Percentiles rank a stretch among this genome's conserved stretches.
phyloP scores from a whole-genome alignment of 2,113 vertebrate genomes.

The Ciconia boyciana region DNA sequence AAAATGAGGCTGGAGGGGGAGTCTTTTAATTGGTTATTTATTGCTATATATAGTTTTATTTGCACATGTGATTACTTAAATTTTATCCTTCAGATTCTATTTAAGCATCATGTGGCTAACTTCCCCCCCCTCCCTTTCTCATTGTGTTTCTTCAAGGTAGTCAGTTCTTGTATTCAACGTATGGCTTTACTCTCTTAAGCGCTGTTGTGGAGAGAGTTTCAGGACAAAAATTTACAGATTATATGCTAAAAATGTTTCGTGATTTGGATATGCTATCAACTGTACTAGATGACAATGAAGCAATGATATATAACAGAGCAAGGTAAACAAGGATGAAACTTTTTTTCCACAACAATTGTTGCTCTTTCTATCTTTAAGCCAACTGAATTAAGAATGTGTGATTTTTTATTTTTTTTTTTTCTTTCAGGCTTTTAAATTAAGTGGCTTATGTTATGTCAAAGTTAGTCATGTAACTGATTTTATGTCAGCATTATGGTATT shows the following conservation, averaged over 20 bases:
- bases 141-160: conserved; percentile 76
- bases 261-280: conserved; percentile 93
- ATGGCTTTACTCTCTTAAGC: conserved; percentile 91
- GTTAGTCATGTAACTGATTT: background rate
- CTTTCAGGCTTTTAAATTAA: background rate
- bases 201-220: conserved; percentile 90
- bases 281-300: conserved; percentile 89
- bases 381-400: background rate
- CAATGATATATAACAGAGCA: conserved; percentile 94
- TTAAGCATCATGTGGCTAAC: background rate
- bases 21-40: background rate
- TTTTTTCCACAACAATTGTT: background rate
- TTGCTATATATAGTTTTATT: background rate
- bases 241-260: conserved; percentile 90
- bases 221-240: conserved; percentile 84
- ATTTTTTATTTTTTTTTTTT: too few relatives aligned
- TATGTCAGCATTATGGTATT: background rate
- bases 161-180: conserved; percentile 94
- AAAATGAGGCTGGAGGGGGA: background rate
- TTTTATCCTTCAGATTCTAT: background rate
- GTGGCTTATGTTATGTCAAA: background rate
- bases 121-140: background rate
- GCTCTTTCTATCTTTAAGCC: background rate
- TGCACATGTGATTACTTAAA: background rate
- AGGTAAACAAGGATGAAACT: conserved; percentile 75